Evolutionary conservation across 2,888 invertebrate species (phyloP), one percentile per base, ranked within the genome.

Genomic region (Lucinisca nassula): DNA sequence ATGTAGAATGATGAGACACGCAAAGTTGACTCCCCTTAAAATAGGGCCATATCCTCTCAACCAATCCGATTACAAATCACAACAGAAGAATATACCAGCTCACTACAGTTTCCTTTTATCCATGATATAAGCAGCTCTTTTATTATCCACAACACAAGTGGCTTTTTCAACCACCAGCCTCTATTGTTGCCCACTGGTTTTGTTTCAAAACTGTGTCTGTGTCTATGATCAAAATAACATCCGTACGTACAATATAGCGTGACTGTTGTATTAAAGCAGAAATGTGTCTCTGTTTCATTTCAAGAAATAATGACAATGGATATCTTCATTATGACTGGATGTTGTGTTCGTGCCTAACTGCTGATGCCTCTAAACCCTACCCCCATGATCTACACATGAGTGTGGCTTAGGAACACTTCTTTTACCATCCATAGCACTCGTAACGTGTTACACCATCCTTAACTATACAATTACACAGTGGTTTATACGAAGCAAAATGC

Each of bases 401-500:
- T 24, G 58, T 58, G 58, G 58, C 27, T 58, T 58, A 58, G 58
- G 58, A 27, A 58, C 58, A 58, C 58, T 51, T n/a, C 27, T 58
- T 61, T 14, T 61, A 61, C 67, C 67, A 35, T 35, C 67, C 2
- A 24, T 40, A 74, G 45, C 49, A 74, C 74, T 74, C 40, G 74
- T 49, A 74, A 49, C 12, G 17, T 74, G 35, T 40, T 74, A 49
- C 27, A 45, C 40, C 77, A 77, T 77, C 84, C 82, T 77, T 86
- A 85, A 82, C 85, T 84, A 85, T 84, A 91, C 89, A 89, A 86
- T 82, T 90, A 91, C 90, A 91, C 84, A 89, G 74, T 79, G 86
- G 87, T 90, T 82, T 81, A 85, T 86, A 90, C 88, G 86, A 90
- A 90, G 85, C 85, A 87, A 89, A 89, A 86, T 90, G 89, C 89